phyloP scores from a whole-genome alignment of 1,140 invertebrate species.

The Ruditapes philippinarum region DNA sequence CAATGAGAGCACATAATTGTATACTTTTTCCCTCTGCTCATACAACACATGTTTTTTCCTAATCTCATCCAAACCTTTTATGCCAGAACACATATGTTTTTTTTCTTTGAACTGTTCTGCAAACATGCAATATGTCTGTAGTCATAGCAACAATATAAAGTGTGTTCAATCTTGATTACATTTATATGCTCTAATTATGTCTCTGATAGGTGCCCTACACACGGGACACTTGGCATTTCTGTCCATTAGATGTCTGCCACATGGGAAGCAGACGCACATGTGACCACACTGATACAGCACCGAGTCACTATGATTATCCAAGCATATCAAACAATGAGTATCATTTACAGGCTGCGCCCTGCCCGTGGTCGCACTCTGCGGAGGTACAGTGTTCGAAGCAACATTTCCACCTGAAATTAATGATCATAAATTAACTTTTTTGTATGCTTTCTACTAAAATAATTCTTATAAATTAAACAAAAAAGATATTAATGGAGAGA shows the following conservation, averaged over 20 bases:
- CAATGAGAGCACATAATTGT: too few species aligned
- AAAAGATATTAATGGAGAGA: too few species aligned
- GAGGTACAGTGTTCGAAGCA: neutral
- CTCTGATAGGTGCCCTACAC: conserved; percentile 86
- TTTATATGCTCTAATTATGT: conserved; percentile 84
- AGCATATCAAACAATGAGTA: conserved; percentile 84
- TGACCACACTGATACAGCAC: conserved; percentile 87
- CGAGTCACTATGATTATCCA: conserved; percentile 83
- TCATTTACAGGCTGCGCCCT: conserved; percentile 78
- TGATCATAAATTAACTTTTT: neutral
- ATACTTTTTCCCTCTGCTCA: too few species aligned
- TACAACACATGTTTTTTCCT: too few species aligned
- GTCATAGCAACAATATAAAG: neutral
- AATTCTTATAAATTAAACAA: too few species aligned
- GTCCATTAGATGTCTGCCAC: conserved; percentile 81
- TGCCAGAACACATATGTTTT: too few species aligned
- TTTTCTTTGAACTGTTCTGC: too few species aligned
- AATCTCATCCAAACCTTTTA: too few species aligned
- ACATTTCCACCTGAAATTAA: neutral
- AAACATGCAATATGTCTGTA: too few species aligned
- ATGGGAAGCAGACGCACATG: conserved; percentile 85
- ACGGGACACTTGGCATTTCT: conserved; percentile 83
- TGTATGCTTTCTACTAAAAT: too few species aligned
- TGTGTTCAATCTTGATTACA: conserved; percentile 76
- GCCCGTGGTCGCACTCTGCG: conserved; percentile 8